phyloP scores from a whole-genome alignment of 1,140 invertebrate species.

The Drosophila truncata region DNA sequence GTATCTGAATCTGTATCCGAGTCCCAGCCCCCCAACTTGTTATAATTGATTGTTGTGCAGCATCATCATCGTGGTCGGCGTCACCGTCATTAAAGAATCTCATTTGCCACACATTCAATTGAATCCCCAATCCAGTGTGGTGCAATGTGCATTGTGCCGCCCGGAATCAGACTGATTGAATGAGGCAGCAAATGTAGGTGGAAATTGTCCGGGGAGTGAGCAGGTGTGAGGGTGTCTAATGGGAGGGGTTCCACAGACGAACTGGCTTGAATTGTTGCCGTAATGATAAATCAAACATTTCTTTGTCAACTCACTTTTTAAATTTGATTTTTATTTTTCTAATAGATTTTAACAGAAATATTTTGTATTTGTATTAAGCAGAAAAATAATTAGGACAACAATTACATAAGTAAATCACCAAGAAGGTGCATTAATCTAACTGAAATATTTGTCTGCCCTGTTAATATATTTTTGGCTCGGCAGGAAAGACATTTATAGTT shows the following conservation, averaged over 20 bases:
- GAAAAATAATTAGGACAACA: too few species aligned
- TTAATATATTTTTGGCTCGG: too few species aligned
- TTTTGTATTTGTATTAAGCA: too few species aligned
- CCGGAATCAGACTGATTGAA: conserved; percentile 31
- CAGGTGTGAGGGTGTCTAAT: conserved; percentile 25
- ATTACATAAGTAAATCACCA: too few species aligned
- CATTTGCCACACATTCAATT: conserved; percentile 45
- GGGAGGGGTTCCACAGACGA: background rate
- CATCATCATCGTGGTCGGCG: conserved; percentile 56
- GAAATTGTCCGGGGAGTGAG: conserved; percentile 12
- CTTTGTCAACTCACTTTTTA: background rate
- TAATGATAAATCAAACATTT: background rate
- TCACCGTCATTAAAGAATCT: conserved; percentile 36
- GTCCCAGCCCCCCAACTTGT: conserved; percentile 50
- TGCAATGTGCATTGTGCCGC: conserved; percentile 23
- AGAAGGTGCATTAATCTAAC: background rate
- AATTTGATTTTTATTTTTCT: background rate
- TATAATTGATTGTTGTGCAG: conserved; percentile 81
- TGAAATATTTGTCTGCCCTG: too few species aligned
- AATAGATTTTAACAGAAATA: background rate
- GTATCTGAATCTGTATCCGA: conserved; percentile 29
- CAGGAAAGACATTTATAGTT: too few species aligned
- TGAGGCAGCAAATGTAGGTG: conserved; percentile 25
- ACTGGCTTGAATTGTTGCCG: background rate
- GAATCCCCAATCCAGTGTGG: conserved; percentile 33